Evolutionary conservation across 2,888 invertebrate species (phyloP).

Genomic region (Gnatocerus cornutus): DNA sequence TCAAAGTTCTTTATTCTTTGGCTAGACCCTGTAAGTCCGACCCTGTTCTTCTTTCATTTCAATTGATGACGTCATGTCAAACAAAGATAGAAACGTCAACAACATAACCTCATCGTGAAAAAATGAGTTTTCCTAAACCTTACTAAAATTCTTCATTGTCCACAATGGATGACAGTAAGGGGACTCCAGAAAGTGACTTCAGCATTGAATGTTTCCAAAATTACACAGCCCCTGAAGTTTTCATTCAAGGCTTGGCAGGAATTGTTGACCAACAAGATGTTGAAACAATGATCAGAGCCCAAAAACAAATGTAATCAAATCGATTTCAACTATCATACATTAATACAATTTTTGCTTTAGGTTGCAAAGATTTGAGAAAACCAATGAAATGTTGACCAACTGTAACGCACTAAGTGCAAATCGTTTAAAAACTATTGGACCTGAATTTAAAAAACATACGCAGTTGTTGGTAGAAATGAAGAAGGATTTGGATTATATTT

Average conservation of each 20-base stretch:
- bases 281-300: conserved; percentile 90
- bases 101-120: neutral
- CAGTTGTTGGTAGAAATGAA: conserved; percentile 91
- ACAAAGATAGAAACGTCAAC: neutral
- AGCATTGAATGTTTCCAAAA: conserved; percentile 93
- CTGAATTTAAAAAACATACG: conserved; percentile 94
- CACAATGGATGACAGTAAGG: conserved; percentile 70
- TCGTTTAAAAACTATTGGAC: conserved; percentile 87
- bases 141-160: neutral
- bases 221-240: conserved; percentile 92
- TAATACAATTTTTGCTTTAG: conserved; percentile 71
- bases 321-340: conserved; percentile 1
- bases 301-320: conserved; percentile 85
- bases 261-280: conserved; percentile 94
- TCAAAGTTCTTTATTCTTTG: too few species aligned
- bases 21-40: too few species aligned
- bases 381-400: conserved; percentile 98
- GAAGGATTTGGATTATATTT: conserved; percentile 95
- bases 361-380: conserved; percentile 97
- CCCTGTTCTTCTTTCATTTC: too few species aligned
- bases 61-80: too few species aligned
- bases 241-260: conserved; percentile 93
- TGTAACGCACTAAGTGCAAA: conserved; percentile 95
- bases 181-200: conserved; percentile 79
- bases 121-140: neutral